Percentiles rank a stretch among this genome's conserved stretches.
These are phyloP conservation scores for Rhinolophus ferrumequinum DNA, from an alignment of 2,113 vertebrate genomes.

Conservation along the genomic window DNA sequence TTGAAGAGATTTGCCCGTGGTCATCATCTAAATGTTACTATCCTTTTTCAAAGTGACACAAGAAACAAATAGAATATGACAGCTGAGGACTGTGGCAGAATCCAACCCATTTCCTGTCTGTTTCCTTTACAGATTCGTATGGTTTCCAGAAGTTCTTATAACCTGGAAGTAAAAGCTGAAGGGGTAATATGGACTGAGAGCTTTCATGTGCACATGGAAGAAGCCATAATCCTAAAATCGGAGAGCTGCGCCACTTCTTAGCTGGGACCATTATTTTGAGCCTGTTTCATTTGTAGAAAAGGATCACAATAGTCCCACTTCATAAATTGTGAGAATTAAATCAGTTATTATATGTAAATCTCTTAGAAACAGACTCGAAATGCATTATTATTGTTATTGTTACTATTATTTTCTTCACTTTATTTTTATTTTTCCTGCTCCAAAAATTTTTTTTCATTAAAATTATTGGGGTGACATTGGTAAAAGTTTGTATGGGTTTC, in stretches of 20 bases:
- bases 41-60: neutral
- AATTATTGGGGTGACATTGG: no score
- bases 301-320: neutral
- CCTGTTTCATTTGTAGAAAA: neutral
- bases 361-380: neutral
- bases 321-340: neutral
- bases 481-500: no score
- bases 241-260: neutral
- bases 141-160: constrained; percentile 20
- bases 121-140: neutral
- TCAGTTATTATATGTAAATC: neutral
- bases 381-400: neutral
- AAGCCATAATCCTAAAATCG: neutral
- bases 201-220: neutral
- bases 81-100: neutral
- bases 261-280: neutral
- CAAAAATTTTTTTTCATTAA: no score
- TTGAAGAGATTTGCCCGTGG: neutral
- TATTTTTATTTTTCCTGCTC: no score
- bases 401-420: neutral
- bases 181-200: neutral
- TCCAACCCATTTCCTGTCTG: constrained; percentile 33
- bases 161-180: neutral
- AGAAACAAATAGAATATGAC: constrained; percentile 8
- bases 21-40: constrained; percentile 22